Conservation (phyloP, 2,888 invertebrate species). For the Sipha maydis region DNA sequence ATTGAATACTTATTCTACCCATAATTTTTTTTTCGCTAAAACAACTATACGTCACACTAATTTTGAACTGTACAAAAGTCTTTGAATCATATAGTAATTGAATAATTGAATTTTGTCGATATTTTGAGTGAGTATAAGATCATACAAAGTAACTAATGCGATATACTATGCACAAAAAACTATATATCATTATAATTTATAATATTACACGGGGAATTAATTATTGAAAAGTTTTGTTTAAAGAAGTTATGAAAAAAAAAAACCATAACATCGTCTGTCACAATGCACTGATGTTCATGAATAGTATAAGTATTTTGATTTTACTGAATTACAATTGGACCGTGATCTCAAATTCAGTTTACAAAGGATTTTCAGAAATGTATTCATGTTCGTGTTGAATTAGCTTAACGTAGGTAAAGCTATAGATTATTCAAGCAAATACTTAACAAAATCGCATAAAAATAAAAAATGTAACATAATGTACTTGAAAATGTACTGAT, state of each 20-base stretch:
- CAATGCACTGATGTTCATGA: slow-evolving; percentile 11
- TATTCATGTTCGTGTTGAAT: no score
- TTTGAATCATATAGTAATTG: not conserved
- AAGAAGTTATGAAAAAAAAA: not conserved
- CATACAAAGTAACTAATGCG: not conserved
- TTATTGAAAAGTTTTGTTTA: not conserved
- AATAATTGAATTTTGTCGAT: not conserved
- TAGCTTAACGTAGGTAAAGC: no score
- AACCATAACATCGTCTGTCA: not conserved
- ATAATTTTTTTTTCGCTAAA: not conserved
- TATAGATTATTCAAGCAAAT: no score
- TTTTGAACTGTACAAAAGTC: not conserved
- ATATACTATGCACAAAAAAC: not conserved
- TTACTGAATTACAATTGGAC: not conserved
- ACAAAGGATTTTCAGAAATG: not conserved
- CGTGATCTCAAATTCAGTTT: not conserved
- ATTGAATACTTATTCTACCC: not conserved
- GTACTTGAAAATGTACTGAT: no score
- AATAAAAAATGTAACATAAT: no score
- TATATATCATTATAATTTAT: not conserved
- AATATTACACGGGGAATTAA: not conserved
- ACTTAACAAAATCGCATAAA: no score
- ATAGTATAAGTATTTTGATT: slow-evolving; percentile 6
- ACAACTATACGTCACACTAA: no score
- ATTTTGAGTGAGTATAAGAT: not conserved